These are phyloP conservation scores for Slavum lentiscoides DNA, from an alignment of 2,888 invertebrate genomes.

Conservation along the genomic window DNA sequence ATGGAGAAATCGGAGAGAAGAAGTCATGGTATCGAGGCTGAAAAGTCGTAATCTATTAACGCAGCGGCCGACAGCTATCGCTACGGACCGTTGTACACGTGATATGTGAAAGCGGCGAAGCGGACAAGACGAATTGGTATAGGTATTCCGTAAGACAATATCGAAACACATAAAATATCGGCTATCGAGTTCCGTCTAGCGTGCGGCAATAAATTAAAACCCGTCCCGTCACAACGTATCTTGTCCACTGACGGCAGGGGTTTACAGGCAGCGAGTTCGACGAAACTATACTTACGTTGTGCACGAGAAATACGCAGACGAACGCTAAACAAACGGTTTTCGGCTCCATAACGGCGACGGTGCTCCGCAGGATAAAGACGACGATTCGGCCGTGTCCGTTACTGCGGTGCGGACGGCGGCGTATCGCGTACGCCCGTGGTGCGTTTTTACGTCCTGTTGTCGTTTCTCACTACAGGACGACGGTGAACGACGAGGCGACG, in stretches of 20 bases:
- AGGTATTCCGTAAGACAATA: background rate
- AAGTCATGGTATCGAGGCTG: no score
- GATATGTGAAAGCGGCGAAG: no score
- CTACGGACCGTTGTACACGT: no score
- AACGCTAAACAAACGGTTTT: constrained; percentile 31
- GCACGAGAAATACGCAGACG: constrained; percentile 1
- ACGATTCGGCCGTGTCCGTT: background rate
- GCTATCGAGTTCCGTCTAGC: background rate
- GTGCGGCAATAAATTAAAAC: background rate
- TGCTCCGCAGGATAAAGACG: background rate
- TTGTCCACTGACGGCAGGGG: background rate
- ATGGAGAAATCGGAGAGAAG: no score
- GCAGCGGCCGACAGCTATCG: no score
- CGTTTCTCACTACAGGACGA: background rate
- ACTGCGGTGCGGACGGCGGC: background rate
- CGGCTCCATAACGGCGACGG: constrained; percentile 4
- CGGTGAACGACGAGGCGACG: background rate
- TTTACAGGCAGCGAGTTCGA: no score
- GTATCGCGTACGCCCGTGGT: background rate
- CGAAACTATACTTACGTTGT: constrained; percentile 25
- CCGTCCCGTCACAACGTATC: background rate
- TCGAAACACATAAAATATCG: background rate
- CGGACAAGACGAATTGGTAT: no score
- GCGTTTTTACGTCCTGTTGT: background rate
- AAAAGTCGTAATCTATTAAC: no score